Evolutionary conservation across 2,888 invertebrate genomes (phyloP), one percentile per base, ranked within the genome.

Genomic region (Patella depressa): DNA sequence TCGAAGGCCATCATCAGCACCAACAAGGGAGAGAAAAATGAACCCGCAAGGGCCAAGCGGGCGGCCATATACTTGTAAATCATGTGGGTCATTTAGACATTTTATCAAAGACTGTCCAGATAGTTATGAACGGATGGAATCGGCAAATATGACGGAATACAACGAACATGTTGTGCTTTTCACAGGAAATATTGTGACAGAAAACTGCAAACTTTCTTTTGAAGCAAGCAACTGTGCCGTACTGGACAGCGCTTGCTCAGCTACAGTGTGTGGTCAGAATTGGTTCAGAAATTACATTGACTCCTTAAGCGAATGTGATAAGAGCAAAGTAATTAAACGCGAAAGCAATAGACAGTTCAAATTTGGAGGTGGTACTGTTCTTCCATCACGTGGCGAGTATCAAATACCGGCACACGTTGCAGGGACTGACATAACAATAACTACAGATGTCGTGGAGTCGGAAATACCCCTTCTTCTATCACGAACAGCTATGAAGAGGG

Each of bases 211-310:
- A 15, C 57, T 81, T 53, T 55, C 78, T 53, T 53, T 77, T 65
- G 80, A 83, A 78, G 73, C 82, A 17, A 57, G 71, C 12, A 78
- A 80, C 54, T 77, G 80, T 53, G 80, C 81, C 57, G 75, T 82
- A 45, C 72, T 82, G 55, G 81, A 81, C 53, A 79, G 76, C 71
- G 82, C 79, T 3, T 79, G 82, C 71, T 79, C 76, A 11, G 57
- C 79, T 53, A 81, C 81, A 65, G 81, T 80, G 11, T 75, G 78
- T 65, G 82, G 81, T 29, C 73, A 80, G 65, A 72, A 71, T n/a
- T 81, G 78, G 80, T 74, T 81, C 76, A 74, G 72, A 12, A 72
- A 73, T 53, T 81, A 79, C 71, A 19, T 78, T 29, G 78, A 81
- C 71, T 79, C 78, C 5, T 76, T 78, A 17, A 73, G 75, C 45